Conservation (phyloP, 2,113 vertebrate species). For the Notothenia coriiceps region DNA sequence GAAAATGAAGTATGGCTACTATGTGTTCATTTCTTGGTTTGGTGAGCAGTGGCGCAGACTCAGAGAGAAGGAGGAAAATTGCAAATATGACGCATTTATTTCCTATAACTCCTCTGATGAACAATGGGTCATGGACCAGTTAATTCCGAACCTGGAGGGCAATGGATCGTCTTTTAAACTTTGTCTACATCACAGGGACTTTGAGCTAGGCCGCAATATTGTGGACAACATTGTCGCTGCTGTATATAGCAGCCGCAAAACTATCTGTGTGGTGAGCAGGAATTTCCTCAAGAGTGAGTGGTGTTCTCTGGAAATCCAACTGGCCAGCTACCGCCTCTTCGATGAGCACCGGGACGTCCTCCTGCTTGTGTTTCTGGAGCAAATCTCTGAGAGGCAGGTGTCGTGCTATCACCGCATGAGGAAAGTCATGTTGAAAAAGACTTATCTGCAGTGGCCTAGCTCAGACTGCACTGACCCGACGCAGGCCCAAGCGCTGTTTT, state of each 20-base stretch:
- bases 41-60: slow-evolving; percentile 84
- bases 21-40: slow-evolving; percentile 87
- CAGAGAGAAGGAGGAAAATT: slow-evolving; percentile 80
- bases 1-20: slow-evolving; percentile 87
- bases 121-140: slow-evolving; percentile 85
- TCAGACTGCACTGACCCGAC: slow-evolving; percentile 69
- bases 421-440: slow-evolving; percentile 89
- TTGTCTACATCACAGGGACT: slow-evolving; percentile 92
- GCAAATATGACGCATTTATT: slow-evolving; percentile 89
- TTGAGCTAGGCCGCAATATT: slow-evolving; percentile 85
- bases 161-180: slow-evolving; percentile 81
- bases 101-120: slow-evolving; percentile 90
- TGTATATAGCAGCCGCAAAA: slow-evolving; percentile 89
- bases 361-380: slow-evolving; percentile 88
- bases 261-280: slow-evolving; percentile 88
- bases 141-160: slow-evolving; percentile 86
- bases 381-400: slow-evolving; percentile 84
- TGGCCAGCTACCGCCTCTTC: slow-evolving; percentile 91
- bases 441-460: slow-evolving; percentile 88
- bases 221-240: slow-evolving; percentile 91
- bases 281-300: slow-evolving; percentile 87
- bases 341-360: slow-evolving; percentile 89
- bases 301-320: slow-evolving; percentile 90
- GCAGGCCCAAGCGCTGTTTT: slow-evolving; percentile 86
- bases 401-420: slow-evolving; percentile 89